phyloP scores from a whole-genome alignment of 2,113 vertebrate species.

The Glaucomys volans region DNA sequence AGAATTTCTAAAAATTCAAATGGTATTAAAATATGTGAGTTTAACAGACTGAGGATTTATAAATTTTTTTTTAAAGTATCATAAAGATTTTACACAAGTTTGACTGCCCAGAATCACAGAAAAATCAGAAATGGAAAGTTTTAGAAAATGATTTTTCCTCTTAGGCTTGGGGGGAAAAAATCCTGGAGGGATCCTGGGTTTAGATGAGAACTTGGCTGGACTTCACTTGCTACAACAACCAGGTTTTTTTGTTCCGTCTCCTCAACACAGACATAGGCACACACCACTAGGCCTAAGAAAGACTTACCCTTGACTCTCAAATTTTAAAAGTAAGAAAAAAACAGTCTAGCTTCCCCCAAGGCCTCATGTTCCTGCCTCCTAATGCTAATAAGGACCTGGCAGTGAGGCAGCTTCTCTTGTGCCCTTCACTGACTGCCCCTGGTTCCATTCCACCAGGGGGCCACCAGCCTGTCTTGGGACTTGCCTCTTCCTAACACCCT shows the following conservation, averaged over 20 bases:
- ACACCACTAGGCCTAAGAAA: not conserved
- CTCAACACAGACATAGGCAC: not conserved
- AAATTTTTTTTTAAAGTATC: not conserved
- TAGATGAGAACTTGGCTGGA: constrained; percentile 15
- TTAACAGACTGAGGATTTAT: constrained; percentile 5
- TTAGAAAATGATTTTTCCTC: constrained; percentile 68
- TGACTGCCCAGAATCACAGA: constrained; percentile 47
- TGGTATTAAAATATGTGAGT: constrained; percentile 51
- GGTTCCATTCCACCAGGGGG: not conserved
- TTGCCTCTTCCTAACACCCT: not conserved
- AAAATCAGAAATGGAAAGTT: constrained; percentile 73
- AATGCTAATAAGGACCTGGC: not conserved
- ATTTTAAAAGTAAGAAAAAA: not conserved
- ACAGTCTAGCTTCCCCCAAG: too few relatives aligned
- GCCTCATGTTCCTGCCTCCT: not conserved
- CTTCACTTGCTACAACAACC: not conserved
- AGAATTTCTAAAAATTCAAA: constrained; percentile 53
- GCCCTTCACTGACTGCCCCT: not conserved
- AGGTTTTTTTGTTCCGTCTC: not conserved
- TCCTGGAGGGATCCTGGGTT: constrained; percentile 31
- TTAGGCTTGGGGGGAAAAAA: constrained; percentile 32
- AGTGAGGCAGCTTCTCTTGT: not conserved
- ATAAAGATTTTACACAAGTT: constrained; percentile 47
- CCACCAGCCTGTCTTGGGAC: not conserved
- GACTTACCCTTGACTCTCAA: not conserved